Evolutionary conservation across 2,888 invertebrate genomes (phyloP), one percentile per base, ranked within the genome.

Genomic region (Latrodectus hesperus): DNA sequence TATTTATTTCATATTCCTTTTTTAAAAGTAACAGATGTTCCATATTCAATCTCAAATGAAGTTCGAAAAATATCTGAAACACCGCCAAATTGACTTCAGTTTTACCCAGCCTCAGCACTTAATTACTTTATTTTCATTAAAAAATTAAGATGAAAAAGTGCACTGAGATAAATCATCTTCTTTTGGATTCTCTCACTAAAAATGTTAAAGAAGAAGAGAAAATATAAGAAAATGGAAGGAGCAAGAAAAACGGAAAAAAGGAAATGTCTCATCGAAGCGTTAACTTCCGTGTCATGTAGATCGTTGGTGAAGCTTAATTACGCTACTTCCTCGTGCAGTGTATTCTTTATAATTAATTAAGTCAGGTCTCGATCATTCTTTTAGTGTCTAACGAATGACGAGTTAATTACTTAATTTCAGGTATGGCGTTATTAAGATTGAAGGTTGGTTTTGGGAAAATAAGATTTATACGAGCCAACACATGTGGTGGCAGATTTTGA

Each of bases 301-400:
- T 78, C 77, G 72, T 84, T 72, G 72, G 52, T 11, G 70, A 73
- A 51, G 53, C 75, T 78, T 84, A 84, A 84, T 84, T 84, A 84
- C 77, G 77, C 38, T 16, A 52, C 22, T 67, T 81, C 53, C 53
- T 26, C 53, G 17, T 55, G 38, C 38, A 38, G 38, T 60, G 60
- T 16, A n/a, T 60, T 60, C 60, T 60, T 60, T 60, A 60, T 60
- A 16, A 60, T 60, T 60, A 16, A 60, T 60, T 60, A 60, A 6
- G 60, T 14, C n/a, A n/a, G n/a, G 60, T 11, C 10, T 10, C n/a
- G 60, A 60, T 60, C 60, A 60, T 60, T 60, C 60, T 60, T 60
- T n/a, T 60, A 60, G 12, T n/a, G 14, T 16, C 60, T 60, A n/a
- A 60, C 14, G n/a, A 60, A 60, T n/a, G 60, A n/a, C 12, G n/a